phyloP scores from a whole-genome alignment of 2,113 vertebrate species.

The Anarhynchus alexandrinus region DNA sequence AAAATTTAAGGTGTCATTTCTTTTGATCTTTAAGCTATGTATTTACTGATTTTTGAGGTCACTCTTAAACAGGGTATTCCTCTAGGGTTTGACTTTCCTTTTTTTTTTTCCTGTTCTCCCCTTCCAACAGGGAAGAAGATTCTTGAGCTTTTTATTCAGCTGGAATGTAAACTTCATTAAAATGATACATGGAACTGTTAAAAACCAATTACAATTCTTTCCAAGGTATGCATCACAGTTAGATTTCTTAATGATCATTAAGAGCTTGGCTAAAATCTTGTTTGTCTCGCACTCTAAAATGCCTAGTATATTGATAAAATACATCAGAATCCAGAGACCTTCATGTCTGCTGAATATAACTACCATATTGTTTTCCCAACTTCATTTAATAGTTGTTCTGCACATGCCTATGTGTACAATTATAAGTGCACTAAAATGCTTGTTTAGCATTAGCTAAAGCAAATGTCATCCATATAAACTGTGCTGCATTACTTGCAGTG shows the following conservation, averaged over 20 bases:
- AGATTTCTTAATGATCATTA: not conserved
- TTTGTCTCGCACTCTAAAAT: not conserved
- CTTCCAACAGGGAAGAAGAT: slow-evolving; percentile 85
- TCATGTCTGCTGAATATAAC: not conserved
- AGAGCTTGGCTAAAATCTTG: not conserved
- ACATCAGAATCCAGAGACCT: not conserved
- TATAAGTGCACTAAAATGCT: not conserved
- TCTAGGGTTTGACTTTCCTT: not conserved
- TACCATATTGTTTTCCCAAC: not conserved
- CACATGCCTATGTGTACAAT: not conserved
- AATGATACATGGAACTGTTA: slow-evolving; percentile 91
- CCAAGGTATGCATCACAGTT: slow-evolving; percentile 79
- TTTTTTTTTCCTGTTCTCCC: not conserved
- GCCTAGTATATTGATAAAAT: not conserved
- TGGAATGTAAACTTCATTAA: slow-evolving; percentile 90
- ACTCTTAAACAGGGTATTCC: not conserved
- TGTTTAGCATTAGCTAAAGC: not conserved
- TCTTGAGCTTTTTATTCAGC: slow-evolving; percentile 90
- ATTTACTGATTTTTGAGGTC: not conserved
- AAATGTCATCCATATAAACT: not conserved
- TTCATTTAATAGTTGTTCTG: not conserved
- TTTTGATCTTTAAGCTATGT: not conserved
- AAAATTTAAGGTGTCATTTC: not conserved
- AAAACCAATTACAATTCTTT: slow-evolving; percentile 89
- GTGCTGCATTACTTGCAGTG: not conserved